phyloP scores from a whole-genome alignment of 2,113 vertebrate species.

The Dicerorhinus sumatrensis region DNA sequence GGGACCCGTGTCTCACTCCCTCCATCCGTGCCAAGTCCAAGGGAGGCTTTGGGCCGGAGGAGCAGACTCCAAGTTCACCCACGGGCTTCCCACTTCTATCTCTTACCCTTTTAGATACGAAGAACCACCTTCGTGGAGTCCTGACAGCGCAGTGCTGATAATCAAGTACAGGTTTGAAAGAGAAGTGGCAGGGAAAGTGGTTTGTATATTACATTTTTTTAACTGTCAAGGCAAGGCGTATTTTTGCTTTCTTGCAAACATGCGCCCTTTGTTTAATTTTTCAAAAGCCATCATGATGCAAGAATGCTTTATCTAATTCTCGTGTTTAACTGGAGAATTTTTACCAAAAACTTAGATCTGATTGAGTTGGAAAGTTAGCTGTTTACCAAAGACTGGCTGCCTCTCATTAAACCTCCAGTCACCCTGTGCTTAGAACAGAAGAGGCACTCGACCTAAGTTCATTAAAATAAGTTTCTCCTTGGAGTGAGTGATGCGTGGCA shows the following conservation, averaged over 20 bases:
- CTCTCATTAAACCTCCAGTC: not conserved
- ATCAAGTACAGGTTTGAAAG: not conserved
- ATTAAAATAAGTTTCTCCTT: constrained; percentile 21
- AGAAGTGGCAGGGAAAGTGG: not conserved
- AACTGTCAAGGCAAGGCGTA: not conserved
- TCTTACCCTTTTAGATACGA: not conserved
- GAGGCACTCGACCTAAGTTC: not conserved
- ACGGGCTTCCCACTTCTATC: not conserved
- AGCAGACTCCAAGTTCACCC: not conserved
- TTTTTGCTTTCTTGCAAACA: constrained; percentile 50
- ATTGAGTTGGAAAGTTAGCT: constrained; percentile 29
- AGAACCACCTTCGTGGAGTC: not conserved
- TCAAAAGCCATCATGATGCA: constrained; percentile 23
- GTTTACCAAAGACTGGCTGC: not conserved
- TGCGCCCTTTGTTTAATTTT: constrained; percentile 68
- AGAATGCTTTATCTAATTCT: constrained; percentile 54
- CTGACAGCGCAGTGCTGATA: not conserved
- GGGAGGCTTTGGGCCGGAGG: not conserved
- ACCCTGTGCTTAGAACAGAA: not conserved
- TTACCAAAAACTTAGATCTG: constrained; percentile 34
- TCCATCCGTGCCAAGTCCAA: not conserved
- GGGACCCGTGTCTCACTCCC: not conserved
- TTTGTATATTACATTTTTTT: not conserved
- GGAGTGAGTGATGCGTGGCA: constrained; percentile 34
- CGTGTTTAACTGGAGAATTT: constrained; percentile 53